Percentiles rank a stretch among this genome's conserved stretches.
These are phyloP conservation scores for Archilochus colubris DNA, from an alignment of 2,113 vertebrate species.

Conservation along the genomic window DNA sequence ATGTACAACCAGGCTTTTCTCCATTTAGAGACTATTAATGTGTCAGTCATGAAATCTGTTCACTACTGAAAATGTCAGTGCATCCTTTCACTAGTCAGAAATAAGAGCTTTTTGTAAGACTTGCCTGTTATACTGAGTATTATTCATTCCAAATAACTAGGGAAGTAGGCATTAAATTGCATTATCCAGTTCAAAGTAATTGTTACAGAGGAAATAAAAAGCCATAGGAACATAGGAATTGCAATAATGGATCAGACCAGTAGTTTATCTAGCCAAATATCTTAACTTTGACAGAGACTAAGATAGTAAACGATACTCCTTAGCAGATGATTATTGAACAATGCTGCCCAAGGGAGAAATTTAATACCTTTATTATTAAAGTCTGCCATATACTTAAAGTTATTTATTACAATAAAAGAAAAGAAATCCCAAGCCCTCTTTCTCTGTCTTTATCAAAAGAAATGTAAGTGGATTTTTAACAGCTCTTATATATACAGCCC, in stretches of 20 bases:
- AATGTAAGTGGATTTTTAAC: neutral
- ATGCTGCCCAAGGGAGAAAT: neutral
- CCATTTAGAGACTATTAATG: constrained; percentile 27
- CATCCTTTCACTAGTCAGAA: constrained; percentile 42
- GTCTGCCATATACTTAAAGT: neutral
- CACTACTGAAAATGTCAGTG: constrained; percentile 51
- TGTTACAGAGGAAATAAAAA: constrained; percentile 44
- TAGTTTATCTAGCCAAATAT: constrained; percentile 31
- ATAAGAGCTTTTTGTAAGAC: constrained; percentile 41
- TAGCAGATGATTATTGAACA: constrained; percentile 5
- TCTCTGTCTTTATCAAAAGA: neutral
- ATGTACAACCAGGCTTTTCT: neutral
- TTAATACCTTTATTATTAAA: neutral
- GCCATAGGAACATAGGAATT: neutral
- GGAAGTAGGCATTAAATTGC: constrained; percentile 40
- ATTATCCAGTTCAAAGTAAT: constrained; percentile 55
- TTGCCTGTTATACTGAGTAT: constrained; percentile 16
- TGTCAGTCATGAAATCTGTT: constrained; percentile 44
- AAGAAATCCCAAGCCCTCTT: neutral
- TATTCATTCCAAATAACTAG: constrained; percentile 48
- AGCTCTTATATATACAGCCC: neutral
- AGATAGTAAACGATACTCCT: neutral
- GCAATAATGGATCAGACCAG: constrained; percentile 23
- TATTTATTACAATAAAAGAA: constrained; percentile 17
- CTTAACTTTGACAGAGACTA: constrained; percentile 16